Conservation (phyloP, 1,140 invertebrate genomes). For the Plectrocnemia conspersa region DNA sequence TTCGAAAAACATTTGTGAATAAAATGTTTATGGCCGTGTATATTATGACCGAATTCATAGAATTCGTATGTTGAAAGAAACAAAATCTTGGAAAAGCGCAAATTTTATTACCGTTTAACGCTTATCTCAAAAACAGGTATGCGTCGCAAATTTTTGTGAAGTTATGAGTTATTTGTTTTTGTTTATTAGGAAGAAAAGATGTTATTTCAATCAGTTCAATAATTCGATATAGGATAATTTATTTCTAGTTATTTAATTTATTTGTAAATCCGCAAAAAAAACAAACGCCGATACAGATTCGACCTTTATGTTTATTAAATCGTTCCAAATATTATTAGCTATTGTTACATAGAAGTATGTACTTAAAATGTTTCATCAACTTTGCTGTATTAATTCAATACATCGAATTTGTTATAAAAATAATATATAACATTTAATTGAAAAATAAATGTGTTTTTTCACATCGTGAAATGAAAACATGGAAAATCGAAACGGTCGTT, state of each 20-base stretch:
- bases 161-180: background rate
- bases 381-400: background rate
- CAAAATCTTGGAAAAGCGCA: no score
- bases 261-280: no score
- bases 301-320: constrained; percentile 4
- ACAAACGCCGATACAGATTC: constrained; percentile 5
- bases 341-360: background rate
- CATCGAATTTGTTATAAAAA: background rate
- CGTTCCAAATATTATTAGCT: background rate
- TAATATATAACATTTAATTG: background rate
- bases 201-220: background rate
- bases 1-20: no score
- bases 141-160: background rate
- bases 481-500: background rate
- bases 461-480: background rate
- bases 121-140: background rate
- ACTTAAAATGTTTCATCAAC: background rate
- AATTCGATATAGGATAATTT: background rate
- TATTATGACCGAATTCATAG: no score
- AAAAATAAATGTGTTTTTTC: background rate
- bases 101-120: no score
- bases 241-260: no score
- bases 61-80: no score
- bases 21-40: no score
- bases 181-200: constrained; percentile 1